Base-by-base conservation (phyloP, 1,140 invertebrate genomes). In the Drosophila arizonae region DNA sequence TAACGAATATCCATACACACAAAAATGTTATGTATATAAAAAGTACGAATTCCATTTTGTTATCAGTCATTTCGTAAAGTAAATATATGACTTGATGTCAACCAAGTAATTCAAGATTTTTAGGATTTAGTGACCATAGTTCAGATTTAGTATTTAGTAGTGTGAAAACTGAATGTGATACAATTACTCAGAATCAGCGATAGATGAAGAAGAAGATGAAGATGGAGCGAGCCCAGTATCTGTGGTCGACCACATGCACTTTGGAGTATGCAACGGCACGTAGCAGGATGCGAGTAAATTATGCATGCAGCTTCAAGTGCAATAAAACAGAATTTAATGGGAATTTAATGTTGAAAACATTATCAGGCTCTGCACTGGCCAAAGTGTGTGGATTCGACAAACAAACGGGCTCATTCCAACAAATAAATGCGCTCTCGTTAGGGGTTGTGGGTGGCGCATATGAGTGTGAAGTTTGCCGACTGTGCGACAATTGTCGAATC, bases 301-400 rank as follows among this genome's bases (percentile, higher is more conserved):
- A 80, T 80, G 77, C 77, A 77, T 78, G 58, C 76, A 75, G 71
- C 60, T 67, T 78, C 66, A 71, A 78, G 76, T 75, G 66, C 76
- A 80, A 80, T 80, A 80, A 78, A 75, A 80, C 75, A 75, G 71
- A 80, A 71, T 80, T 80, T 77, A 77, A 79, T 79, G 74, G 61
- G 64, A 79, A 77, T 79, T 79, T 74, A 79, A 77, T 77, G 74
- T 79, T 56, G 70, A 79, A 79, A 79, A 74, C 77, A 77, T 79
- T 79, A 79, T 79, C 77, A 73, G 77, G 41, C 66, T 55, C 69
- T 67, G 57, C 64, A 60, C 30, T 65, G 43, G 74, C 66, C 61
- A 71, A 48, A 71, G 66, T 65, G 66, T 65, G 72, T 60, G 46
- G 51, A 66, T 70, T 64, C 61, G 65, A 60, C 71, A 63, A 72